Evolutionary conservation across 2,888 invertebrate genomes (phyloP), one percentile per base, ranked within the genome.

Genomic region (Eristalinus aeneus): DNA sequence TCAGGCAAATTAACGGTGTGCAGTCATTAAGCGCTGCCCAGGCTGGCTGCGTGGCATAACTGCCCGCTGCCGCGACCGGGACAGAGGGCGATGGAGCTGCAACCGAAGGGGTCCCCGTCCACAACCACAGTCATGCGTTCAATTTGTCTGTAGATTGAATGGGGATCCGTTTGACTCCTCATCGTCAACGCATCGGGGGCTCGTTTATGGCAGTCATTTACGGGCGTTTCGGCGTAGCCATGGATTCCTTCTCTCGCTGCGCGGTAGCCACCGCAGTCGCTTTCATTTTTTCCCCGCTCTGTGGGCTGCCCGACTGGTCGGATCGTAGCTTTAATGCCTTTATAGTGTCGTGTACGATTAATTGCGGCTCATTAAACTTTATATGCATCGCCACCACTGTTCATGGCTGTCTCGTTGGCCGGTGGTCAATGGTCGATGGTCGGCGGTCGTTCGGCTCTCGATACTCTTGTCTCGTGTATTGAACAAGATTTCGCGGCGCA

Each of bases 291-390:
- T 77, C 68, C 27, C 27, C 27, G 27, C 27, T 56, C 56, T 22
- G 20, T 56, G 23, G 22, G 8, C 34, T 11, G 22, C 32, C 23
- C 67, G 11, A 11, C 60, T 32, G 67, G 64, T 64, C 56, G 32
- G 54, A 53, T 46, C 53, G 27, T 71, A 74, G 46, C 46, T 82
- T 88, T 76, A 81, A 75, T 80, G 85, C 89, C 89, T 90, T 90
- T 90, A 91, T 90, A 89, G 90, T 90, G 89, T 89, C 87, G 90
- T 91, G 90, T 90, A 91, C 91, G 91, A 92, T 92, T 92, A 92
- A 92, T 92, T 92, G 92, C 91, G 90, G 90, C 92, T 91, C 92
- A 92, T 92, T 92, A 91, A 91, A 91, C 91, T 92, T 92, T 91
- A 91, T 92, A 90, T 89, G 90, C 82, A 86, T 74, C 77, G 77